Evolutionary conservation across 1,140 invertebrate genomes (phyloP).

Genomic region (Procambarus clarkii): DNA sequence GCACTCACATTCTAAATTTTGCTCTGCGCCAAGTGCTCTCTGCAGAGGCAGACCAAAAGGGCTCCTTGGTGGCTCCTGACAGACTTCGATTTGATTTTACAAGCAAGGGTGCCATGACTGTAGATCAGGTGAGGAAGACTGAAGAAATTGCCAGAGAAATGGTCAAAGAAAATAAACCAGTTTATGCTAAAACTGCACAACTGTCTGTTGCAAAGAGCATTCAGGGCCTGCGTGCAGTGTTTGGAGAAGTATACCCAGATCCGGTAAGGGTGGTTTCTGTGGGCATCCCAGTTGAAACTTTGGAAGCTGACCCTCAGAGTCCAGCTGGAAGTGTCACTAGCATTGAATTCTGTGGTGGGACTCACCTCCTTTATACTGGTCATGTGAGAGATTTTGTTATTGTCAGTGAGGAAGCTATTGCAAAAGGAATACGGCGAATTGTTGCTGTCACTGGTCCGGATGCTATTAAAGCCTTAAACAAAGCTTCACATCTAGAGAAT

Average conservation of each 20-base stretch:
- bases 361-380: slow-evolving; percentile 91
- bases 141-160: slow-evolving; percentile 89
- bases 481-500: slow-evolving; percentile 85
- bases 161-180: slow-evolving; percentile 86
- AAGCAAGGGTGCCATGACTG: slow-evolving; percentile 93
- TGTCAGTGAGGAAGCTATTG: slow-evolving; percentile 97
- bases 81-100: slow-evolving; percentile 97
- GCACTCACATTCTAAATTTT: slow-evolving; percentile 97
- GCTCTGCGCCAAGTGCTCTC: slow-evolving; percentile 92
- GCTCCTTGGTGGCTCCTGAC: slow-evolving; percentile 98
- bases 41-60: slow-evolving; percentile 95
- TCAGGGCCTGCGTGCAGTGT: slow-evolving; percentile 96
- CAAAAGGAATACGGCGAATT: slow-evolving; percentile 98
- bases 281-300: slow-evolving; percentile 92
- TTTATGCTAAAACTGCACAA: slow-evolving; percentile 93
- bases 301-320: slow-evolving; percentile 90
- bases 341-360: slow-evolving; percentile 99
- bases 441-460: slow-evolving; percentile 97
- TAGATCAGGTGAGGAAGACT: slow-evolving; percentile 88
- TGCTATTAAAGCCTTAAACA: slow-evolving; percentile 86
- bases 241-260: slow-evolving; percentile 99
- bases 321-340: slow-evolving; percentile 88
- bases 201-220: slow-evolving; percentile 92
- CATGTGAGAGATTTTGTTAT: slow-evolving; percentile 98
- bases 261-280: slow-evolving; percentile 97